These are phyloP conservation scores for Matsumyia berberina DNA, from an alignment of 2,888 invertebrate genomes.

Conservation along the genomic window DNA sequence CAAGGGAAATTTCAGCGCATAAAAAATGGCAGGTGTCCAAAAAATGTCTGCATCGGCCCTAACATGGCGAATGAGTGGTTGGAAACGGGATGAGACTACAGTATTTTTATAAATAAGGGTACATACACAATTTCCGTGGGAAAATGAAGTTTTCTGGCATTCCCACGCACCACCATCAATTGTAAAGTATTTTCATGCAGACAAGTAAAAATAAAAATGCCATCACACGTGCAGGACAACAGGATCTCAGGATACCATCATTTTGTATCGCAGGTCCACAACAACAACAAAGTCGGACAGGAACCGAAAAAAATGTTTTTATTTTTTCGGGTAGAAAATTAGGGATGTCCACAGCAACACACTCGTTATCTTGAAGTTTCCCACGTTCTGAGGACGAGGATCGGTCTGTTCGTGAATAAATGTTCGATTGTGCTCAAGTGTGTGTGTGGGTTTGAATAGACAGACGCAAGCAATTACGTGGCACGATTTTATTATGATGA, in stretches of 20 bases:
- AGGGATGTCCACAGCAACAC: constrained; percentile 63
- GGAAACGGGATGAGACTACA: constrained; percentile 22
- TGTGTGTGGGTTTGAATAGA: constrained; percentile 15
- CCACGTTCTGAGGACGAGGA: constrained; percentile 64
- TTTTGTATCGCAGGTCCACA: constrained; percentile 32
- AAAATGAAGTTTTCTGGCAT: constrained; percentile 79
- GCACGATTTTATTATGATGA: constrained; percentile 61
- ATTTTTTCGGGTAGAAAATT: constrained; percentile 44
- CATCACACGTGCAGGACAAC: constrained; percentile 53
- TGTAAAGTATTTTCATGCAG: constrained; percentile 58
- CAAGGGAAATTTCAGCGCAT: constrained; percentile 78
- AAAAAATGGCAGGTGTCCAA: constrained; percentile 84
- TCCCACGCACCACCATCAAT: constrained; percentile 80
- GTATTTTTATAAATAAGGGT: constrained; percentile 50
- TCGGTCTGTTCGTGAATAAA: constrained; percentile 47
- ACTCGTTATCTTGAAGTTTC: constrained; percentile 60
- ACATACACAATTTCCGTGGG: constrained; percentile 80
- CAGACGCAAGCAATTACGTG: constrained; percentile 66
- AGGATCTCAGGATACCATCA: constrained; percentile 63
- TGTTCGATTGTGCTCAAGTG: constrained; percentile 34
- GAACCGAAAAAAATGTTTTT: constrained; percentile 9
- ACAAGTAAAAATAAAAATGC: constrained; percentile 28
- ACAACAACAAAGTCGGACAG: constrained; percentile 38
- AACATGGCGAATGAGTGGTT: constrained; percentile 14
- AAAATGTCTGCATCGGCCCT: constrained; percentile 41